A percentile compares a stretch with the other conserved stretches of the same genome.
phyloP scores from a whole-genome alignment of 2,888 invertebrate species.

The Dexiosoma caninum region DNA sequence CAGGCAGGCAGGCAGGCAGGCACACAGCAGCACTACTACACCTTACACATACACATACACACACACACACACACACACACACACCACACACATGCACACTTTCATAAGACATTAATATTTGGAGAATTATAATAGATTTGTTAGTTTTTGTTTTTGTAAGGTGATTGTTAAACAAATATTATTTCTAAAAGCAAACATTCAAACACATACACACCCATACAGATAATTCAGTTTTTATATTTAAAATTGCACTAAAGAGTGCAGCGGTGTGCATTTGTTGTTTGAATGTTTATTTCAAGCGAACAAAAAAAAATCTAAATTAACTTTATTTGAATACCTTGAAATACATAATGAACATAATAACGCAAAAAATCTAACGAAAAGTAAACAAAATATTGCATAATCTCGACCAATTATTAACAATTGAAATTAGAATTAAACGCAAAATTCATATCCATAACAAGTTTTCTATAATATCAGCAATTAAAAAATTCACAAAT shows the following conservation, averaged over 20 bases:
- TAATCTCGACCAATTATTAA: constrained; percentile 41
- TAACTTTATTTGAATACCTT: constrained; percentile 61
- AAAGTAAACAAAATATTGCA: constrained; percentile 53
- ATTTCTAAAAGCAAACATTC: constrained; percentile 29
- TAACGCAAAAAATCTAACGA: constrained; percentile 12
- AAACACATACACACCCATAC: background rate
- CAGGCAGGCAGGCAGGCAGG: background rate
- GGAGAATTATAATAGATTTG: constrained; percentile 59
- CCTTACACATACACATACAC: background rate
- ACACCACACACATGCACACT: background rate
- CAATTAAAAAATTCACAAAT: background rate
- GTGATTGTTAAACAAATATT: constrained; percentile 55
- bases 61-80: background rate
- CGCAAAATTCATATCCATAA: constrained; percentile 24
- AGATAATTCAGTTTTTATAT: too few relatives aligned
- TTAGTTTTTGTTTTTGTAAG: constrained; percentile 37
- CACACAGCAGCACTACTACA: constrained; percentile 15
- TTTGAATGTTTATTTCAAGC: constrained; percentile 43
- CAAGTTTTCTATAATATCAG: constrained; percentile 20
- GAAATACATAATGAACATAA: constrained; percentile 59
- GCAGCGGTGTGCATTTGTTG: background rate
- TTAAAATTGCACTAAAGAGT: constrained; percentile 27
- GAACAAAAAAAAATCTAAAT: constrained; percentile 13
- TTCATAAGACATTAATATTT: constrained; percentile 3
- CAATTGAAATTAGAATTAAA: constrained; percentile 24